Evolutionary conservation across 2,888 invertebrate genomes (phyloP), one percentile per base, ranked within the genome.

Genomic region (Agrochola circellaris): DNA sequence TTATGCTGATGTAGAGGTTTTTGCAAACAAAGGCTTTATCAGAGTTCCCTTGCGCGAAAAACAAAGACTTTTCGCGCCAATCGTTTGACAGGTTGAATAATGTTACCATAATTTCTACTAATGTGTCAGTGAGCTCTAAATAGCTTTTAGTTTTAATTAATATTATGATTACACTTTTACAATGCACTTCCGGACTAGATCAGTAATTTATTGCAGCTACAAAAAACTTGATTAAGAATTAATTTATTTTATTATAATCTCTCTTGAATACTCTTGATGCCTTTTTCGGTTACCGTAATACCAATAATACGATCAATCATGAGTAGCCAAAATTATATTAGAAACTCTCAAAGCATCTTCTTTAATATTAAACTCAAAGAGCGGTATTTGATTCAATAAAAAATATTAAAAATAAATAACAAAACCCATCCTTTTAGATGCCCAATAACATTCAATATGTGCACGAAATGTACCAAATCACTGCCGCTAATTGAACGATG

Each of bases 391-490:
- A 68, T 73, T 77, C 64, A 72, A 73, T 82, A 58, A 82, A 75
- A 75, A 34, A 71, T 67, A 81, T 77, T 70, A 74, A 82, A 82
- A 79, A 65, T 78, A 67, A 82, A 86, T 89, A 89, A 88, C 85
- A 86, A 83, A 82, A 82, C 79, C 77, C 83, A 87, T 88, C 89
- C 84, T 90, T 90, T 84, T 76, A 86, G 88, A 90, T 90, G 86
- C 82, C 82, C 82, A 90, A 90, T 90, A 89, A 90, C 90, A 92
- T 89, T 91, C 90, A 90, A 76, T 74, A 61, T 87, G 84, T 85
- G 82, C 84, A 86, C 87, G 89, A 89, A 93, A 93, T 93, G 91
- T 92, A 93, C 89, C 91, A 91, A 92, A 93, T 96, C 95, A 96
- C 93, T 91, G 90, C 88, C 85, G 87, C 90, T 95, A 95, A 95